Conservation (phyloP, 2,797 vertebrate genomes). For the Notolepis coatsorum region DNA sequence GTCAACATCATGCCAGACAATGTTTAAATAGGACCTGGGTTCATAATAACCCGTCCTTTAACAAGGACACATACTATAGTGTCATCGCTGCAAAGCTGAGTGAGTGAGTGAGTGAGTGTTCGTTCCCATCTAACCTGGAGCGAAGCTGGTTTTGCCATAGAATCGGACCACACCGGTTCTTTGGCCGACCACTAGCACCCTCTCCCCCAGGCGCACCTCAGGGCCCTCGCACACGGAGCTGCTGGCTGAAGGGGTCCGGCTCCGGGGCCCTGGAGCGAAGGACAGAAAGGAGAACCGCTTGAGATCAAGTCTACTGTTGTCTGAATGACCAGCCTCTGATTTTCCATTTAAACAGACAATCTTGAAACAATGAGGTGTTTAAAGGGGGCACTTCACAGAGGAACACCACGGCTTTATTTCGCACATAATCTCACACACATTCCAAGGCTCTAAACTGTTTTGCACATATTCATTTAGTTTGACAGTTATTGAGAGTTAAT, state of each 20-base stretch:
- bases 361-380: not conserved
- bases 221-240: constrained; percentile 73
- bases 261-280: constrained; percentile 72
- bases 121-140: constrained; percentile 86
- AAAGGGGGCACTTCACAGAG: no score
- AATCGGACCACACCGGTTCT: constrained; percentile 91
- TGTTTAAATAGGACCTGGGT: no score
- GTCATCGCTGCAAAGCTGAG: no score
- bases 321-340: not conserved
- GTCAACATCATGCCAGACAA: no score
- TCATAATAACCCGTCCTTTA: no score
- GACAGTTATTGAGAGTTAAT: no score
- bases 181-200: constrained; percentile 95
- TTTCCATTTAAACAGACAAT: not conserved
- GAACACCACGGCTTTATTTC: no score
- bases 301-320: constrained; percentile 27
- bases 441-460: no score
- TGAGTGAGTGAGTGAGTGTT: no score
- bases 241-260: constrained; percentile 74
- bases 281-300: not conserved
- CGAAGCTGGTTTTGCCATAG: constrained; percentile 92
- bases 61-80: no score
- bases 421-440: no score
- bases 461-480: no score
- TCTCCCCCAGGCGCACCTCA: constrained; percentile 81